Base-by-base conservation (phyloP, 2,797 vertebrate genomes). In the Channa striata region DNA sequence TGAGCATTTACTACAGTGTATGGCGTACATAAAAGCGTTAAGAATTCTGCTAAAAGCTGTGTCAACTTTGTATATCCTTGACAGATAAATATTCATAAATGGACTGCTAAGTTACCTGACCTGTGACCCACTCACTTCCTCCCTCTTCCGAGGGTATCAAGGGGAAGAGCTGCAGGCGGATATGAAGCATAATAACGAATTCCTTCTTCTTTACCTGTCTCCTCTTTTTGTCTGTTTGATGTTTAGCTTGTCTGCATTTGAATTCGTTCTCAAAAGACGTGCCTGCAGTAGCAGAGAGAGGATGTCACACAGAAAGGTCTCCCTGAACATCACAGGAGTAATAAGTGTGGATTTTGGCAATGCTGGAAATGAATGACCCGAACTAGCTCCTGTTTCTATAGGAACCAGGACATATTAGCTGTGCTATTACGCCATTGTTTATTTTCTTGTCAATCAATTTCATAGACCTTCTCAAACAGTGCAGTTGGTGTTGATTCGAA, bases 51-150 rank as follows among this genome's bases (percentile, higher is more conserved):
- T 46, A 76, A 65, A 74, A 34, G 60, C 54, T 70, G 61, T 74
- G 71, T 81, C 77, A 78, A 43, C 60, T 13, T 57, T 78, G 68
- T 54, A 59, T 63, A 85, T 82, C 83, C 80, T 70, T 25, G 39
- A 63, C 61, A 76, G 50, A 89, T 90, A 81, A 79, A 89, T 87
- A 87, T 89, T 90, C 77, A 89, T 87, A 80, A 90, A 77, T 13
- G 51, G 36, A 75, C 68, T 82, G 72, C 77, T 81, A 84, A 86
- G 68, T 73, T 72, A 77, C 67, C 60, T 82, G 79, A 91, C 83
- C 83, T 85, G 37, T 87, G 82, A 83, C 85, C 82, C 30, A 2
- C 54, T 70, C 72, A 78, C 88, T 91, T 86, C 76, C 80, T 87
- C 57, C 78, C 49, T 79, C 49, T 57, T 60, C 44, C 0, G 7